Base-by-base conservation (phyloP, 2,888 invertebrate genomes). In the Pyrrhosoma nymphula region DNA sequence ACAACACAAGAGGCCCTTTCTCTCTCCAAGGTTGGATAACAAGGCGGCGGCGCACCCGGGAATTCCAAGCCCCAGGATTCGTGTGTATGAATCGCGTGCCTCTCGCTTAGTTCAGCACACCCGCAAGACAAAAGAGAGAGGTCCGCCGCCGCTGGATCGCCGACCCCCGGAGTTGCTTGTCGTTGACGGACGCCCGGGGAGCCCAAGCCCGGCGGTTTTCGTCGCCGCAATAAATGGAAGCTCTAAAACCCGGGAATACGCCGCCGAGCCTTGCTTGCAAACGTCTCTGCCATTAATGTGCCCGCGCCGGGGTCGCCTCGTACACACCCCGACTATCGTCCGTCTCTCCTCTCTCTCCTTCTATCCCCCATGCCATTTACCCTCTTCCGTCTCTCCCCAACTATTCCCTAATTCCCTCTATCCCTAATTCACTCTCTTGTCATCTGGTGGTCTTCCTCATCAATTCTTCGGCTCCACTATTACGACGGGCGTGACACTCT, bases 201-300 rank as follows among this genome's bases (percentile, higher is more conserved):
- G 4, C 69, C n/a, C 69, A 69, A 12, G n/a, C 69, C 20, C n/a
- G 69, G 69, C 69, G 69, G 69, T 69, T 69, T 60, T 69, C 69
- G 69, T 69, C 69, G 69, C 69, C 69, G 69, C 69, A 69, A n/a
- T 69, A 69, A 69, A 69, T 69, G 69, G 69, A 69, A 69, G 69
- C n/a, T n/a, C 69, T 69, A n/a, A 69, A 69, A 69, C 69, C 69
- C n/a, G 69, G 69, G n/a, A 69, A n/a, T 69, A 0, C n/a, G 69
- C 69, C 69, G 69, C 69, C 69, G 69, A 69, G 69, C 69, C 69
- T 69, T 69, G 69, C 69, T 69, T 69, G 69, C 69, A 69, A 69
- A 69, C 69, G 69, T n/a, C 69, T 69, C 69, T 69, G 69, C 69
- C n/a, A n/a, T 69, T 69, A 69, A 69, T 69, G 69, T 69, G 69